These are phyloP conservation scores for Heliconius hermathena DNA, from an alignment of 1,140 invertebrate genomes.

Conservation along the genomic window DNA sequence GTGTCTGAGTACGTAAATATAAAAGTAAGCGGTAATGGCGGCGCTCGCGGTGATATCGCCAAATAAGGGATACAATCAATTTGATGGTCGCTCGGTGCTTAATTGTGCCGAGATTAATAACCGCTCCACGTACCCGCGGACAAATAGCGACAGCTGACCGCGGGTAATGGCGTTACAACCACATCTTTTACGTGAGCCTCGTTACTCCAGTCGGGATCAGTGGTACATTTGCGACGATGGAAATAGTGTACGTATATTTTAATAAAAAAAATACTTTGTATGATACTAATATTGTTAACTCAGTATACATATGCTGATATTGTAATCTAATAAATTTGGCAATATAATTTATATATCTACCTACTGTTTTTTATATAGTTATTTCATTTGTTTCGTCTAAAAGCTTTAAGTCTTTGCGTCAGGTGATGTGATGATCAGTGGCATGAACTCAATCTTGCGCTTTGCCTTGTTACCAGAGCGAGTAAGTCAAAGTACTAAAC, in stretches of 20 bases:
- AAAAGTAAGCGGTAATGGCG: constrained; percentile 19
- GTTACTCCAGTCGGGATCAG: constrained; percentile 13
- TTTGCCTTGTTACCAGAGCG: no score
- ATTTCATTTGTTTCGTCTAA: no score
- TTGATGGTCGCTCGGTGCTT: constrained; percentile 54
- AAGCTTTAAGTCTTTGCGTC: no score
- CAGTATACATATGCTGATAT: background rate
- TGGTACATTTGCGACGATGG: background rate
- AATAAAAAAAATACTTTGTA: no score
- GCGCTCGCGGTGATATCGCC: constrained; percentile 45
- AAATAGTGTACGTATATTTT: no score
- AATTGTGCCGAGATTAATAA: constrained; percentile 72
- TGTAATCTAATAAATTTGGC: background rate
- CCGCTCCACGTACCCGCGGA: constrained; percentile 63
- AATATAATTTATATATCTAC: no score
- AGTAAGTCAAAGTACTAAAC: no score
- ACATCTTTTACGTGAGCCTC: constrained; percentile 51
- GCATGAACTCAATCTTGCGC: no score
- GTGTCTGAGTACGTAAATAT: background rate
- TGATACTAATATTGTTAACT: background rate
- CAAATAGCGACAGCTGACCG: constrained; percentile 68
- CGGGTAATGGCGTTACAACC: constrained; percentile 52
- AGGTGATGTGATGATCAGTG: no score
- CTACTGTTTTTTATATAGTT: no score
- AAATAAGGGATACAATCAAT: constrained; percentile 68